Percentiles rank a stretch among this genome's conserved stretches.
phyloP scores from a whole-genome alignment of 2,797 vertebrate genomes.

The Pipistrellus nathusii region DNA sequence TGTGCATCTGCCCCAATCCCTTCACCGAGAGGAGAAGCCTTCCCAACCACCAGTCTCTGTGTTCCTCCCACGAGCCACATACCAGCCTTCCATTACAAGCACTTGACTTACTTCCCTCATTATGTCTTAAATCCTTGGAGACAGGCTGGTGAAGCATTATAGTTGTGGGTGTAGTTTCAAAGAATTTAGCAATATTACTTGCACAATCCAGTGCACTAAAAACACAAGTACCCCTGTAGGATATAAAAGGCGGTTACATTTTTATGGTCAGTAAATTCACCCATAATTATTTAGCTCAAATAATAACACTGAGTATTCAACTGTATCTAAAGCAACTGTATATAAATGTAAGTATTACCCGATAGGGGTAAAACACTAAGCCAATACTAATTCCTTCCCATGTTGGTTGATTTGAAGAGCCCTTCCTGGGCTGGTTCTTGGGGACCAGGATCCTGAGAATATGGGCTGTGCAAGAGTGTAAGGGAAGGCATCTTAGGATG shows the following conservation, averaged over 20 bases:
- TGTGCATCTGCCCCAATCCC: not conserved
- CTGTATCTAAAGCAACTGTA: not conserved
- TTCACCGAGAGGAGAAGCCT: not conserved
- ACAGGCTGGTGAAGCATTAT: not conserved
- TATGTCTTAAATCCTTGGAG: not conserved
- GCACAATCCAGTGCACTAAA: not conserved
- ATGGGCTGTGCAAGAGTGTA: not conserved
- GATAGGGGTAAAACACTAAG: not conserved
- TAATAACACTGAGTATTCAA: not conserved
- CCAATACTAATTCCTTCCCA: not conserved
- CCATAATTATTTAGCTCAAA: not conserved
- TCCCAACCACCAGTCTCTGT: not conserved
- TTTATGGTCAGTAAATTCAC: conserved; percentile 32
- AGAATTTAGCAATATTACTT: not conserved
- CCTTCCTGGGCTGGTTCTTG: not conserved
- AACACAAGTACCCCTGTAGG: not conserved
- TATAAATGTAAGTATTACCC: not conserved
- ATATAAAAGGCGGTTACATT: not conserved
- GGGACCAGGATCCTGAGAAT: not conserved
- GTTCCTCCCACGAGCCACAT: not conserved
- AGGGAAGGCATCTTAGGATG: not conserved
- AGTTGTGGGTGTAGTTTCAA: not conserved
- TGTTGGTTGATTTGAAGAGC: not conserved
- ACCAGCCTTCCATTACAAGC: not conserved
- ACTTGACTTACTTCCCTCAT: not conserved